Conservation (phyloP, 1,140 invertebrate species). For the Amyelois transitella region DNA sequence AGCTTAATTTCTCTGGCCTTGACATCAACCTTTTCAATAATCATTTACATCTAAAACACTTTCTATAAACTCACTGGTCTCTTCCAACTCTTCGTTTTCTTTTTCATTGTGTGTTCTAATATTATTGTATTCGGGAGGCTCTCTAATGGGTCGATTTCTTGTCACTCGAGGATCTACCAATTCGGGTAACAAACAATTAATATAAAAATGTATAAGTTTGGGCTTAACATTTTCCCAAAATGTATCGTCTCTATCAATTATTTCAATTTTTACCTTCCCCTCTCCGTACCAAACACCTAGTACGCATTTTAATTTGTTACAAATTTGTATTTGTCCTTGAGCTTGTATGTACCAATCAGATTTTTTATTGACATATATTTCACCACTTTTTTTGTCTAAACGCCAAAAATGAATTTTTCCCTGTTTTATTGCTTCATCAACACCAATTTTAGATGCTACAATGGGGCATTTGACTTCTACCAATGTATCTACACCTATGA, state of each 20-base stretch:
- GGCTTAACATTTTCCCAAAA: constrained; percentile 10
- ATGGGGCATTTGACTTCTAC: constrained; percentile 11
- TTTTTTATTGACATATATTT: constrained; percentile 11
- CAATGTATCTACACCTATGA: not conserved
- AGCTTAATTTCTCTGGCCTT: no score
- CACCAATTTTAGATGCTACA: constrained; percentile 2
- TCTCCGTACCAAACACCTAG: constrained; percentile 9
- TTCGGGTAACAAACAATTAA: constrained; percentile 10
- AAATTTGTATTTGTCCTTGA: constrained; percentile 20
- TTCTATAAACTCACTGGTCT: no score
- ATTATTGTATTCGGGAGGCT: no score
- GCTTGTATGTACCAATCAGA: constrained; percentile 24
- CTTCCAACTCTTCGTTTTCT: no score
- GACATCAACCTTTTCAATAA: no score
- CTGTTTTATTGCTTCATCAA: constrained; percentile 4
- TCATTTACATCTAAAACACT: no score
- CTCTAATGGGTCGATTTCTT: no score
- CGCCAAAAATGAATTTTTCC: constrained; percentile 12
- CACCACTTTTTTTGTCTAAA: constrained; percentile 1
- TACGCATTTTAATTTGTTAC: constrained; percentile 9
- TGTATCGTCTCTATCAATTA: constrained; percentile 3
- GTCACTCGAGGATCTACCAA: constrained; percentile 7
- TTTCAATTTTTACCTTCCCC: constrained; percentile 4
- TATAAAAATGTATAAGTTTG: constrained; percentile 14
- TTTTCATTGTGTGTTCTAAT: no score